These are phyloP conservation scores for Chymomyza amoena DNA, from an alignment of 2,888 invertebrate genomes.

Conservation along the genomic window DNA sequence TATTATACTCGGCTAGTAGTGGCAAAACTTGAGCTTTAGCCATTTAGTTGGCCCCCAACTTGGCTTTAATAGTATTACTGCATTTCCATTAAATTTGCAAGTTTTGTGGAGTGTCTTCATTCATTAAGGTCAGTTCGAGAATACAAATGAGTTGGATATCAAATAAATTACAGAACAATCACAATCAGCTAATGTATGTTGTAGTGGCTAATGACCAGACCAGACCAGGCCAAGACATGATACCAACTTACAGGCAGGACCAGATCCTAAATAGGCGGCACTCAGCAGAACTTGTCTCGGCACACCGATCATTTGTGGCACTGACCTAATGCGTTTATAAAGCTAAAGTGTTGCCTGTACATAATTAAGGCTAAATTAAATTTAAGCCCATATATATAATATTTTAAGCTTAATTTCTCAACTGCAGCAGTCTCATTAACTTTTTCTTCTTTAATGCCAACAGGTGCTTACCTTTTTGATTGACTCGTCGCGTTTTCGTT, in stretches of 20 bases:
- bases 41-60: background rate
- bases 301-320: conserved; percentile 18
- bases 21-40: background rate
- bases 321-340: conserved; percentile 50
- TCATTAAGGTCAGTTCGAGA: conserved; percentile 50
- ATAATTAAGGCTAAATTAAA: conserved; percentile 62
- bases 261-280: background rate
- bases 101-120: background rate
- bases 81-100: background rate
- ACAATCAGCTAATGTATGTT: conserved; percentile 62
- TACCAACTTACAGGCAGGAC: background rate
- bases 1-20: background rate
- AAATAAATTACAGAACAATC: conserved; percentile 66
- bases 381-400: conserved; percentile 58
- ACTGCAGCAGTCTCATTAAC: background rate
- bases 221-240: background rate
- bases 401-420: conserved; percentile 27
- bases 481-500: conserved; percentile 96
- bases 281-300: background rate
- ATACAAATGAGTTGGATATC: conserved; percentile 53
- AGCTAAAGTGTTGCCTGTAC: conserved; percentile 8
- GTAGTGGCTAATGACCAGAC: conserved; percentile 60
- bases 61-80: background rate
- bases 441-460: conserved; percentile 25
- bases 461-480: conserved; percentile 93